These are phyloP conservation scores for Rhogogaster chlorosoma DNA, from an alignment of 2,888 invertebrate species.

Conservation along the genomic window DNA sequence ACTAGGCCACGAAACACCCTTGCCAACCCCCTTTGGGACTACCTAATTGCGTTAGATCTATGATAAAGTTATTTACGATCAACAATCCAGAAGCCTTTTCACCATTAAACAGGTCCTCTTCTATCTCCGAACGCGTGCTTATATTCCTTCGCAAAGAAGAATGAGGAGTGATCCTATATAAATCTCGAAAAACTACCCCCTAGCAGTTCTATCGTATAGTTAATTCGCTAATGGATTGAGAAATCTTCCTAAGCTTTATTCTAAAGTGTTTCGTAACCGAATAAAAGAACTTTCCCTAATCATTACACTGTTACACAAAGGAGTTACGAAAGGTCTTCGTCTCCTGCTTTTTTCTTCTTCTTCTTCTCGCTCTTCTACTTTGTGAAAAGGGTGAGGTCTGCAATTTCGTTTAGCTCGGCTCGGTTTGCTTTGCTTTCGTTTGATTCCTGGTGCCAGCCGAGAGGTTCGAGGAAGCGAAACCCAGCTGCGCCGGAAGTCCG, in stretches of 20 bases:
- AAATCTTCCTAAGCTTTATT: background rate
- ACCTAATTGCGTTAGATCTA: conserved; percentile 21
- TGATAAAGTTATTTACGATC: background rate
- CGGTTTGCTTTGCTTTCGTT: conserved; percentile 15
- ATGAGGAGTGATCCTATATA: background rate
- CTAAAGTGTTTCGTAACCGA: background rate
- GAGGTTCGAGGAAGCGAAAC: conserved; percentile 52
- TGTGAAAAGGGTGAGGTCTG: conserved; percentile 1
- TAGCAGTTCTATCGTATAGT: background rate
- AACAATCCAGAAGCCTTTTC: background rate
- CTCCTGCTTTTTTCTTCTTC: background rate
- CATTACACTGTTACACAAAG: background rate
- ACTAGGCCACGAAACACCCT: conserved; percentile 8
- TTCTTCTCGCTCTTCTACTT: background rate
- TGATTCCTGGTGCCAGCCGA: background rate
- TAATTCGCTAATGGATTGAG: background rate
- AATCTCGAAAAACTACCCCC: background rate
- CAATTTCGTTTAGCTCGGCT: background rate
- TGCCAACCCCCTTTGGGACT: background rate
- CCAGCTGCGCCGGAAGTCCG: conserved; percentile 63
- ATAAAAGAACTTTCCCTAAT: background rate
- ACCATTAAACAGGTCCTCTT: background rate
- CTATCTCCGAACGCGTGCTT: background rate
- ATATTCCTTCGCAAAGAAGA: background rate
- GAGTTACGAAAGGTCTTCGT: background rate